A percentile compares a stretch with the other conserved stretches of the same genome.
phyloP scores from a whole-genome alignment of 2,113 vertebrate genomes.

The Sterna hirundo region DNA sequence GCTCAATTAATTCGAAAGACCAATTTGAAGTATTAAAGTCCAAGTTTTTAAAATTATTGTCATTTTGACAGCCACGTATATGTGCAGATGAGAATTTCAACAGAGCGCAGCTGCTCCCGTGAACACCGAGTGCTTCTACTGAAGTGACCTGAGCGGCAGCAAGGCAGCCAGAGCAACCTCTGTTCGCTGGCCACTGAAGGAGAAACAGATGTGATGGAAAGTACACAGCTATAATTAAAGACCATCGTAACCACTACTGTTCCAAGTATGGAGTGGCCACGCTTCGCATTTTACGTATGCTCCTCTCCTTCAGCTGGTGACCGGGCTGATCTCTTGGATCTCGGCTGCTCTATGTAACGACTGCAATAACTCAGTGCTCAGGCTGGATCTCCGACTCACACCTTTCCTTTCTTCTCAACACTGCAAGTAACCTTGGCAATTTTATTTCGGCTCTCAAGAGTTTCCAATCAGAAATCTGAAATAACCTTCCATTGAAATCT shows the following conservation, averaged over 20 bases:
- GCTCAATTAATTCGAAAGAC: background rate
- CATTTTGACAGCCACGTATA: background rate
- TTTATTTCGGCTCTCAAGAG: background rate
- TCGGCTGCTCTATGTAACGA: background rate
- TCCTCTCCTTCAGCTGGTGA: background rate
- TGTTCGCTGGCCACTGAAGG: background rate
- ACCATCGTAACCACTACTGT: background rate
- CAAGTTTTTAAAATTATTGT: background rate
- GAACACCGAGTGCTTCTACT: background rate
- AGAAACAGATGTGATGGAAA: background rate
- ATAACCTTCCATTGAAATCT: background rate
- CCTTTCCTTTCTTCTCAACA: background rate
- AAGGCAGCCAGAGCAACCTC: background rate
- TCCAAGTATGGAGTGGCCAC: background rate
- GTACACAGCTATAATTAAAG: background rate
- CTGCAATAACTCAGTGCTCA: background rate
- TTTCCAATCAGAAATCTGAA: background rate
- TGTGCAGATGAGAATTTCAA: background rate
- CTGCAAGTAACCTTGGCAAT: background rate
- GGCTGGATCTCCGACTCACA: background rate
- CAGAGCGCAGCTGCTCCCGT: background rate
- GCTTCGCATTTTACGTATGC: background rate
- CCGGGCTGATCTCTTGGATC: background rate
- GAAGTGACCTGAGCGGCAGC: background rate
- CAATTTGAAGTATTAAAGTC: background rate